A percentile compares a stretch with the other conserved stretches of the same genome.
These are phyloP conservation scores for Notarius quadriscutis DNA, from an alignment of 2,113 vertebrate species.

Conservation along the genomic window DNA sequence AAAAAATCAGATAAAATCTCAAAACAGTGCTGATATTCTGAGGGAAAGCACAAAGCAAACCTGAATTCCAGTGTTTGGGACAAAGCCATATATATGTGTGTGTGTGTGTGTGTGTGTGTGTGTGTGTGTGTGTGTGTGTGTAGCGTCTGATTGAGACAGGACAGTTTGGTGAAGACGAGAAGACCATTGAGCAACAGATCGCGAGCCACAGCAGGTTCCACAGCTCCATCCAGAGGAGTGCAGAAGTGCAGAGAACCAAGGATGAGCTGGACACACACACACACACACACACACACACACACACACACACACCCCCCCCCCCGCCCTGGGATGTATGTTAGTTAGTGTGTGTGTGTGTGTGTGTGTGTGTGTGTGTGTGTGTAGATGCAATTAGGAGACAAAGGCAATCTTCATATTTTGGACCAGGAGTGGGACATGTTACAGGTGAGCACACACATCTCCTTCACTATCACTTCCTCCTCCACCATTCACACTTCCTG, in stretches of 20 bases:
- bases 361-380: conserved; percentile 11
- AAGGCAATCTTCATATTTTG: conserved; percentile 76
- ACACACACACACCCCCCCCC: neutral
- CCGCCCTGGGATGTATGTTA: neutral
- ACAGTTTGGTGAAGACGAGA: conserved; percentile 84
- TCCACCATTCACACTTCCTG: neutral
- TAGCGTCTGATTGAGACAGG: conserved; percentile 86
- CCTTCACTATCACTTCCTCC: neutral
- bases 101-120: conserved; percentile 5
- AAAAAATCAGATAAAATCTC: neutral
- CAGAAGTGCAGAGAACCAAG: conserved; percentile 80
- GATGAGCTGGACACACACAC: conserved; percentile 76
- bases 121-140: conserved; percentile 11
- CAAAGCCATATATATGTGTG: conserved; percentile 5
- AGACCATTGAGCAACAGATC: conserved; percentile 85
- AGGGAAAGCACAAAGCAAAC: neutral
- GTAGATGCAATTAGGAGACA: conserved; percentile 70
- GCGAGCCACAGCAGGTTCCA: conserved; percentile 79
- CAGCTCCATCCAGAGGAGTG: conserved; percentile 83
- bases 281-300: conserved; percentile 9
- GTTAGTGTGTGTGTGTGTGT: conserved; percentile 11
- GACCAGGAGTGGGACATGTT: conserved; percentile 90
- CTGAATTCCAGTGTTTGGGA: neutral
- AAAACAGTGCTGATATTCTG: neutral
- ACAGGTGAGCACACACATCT: conserved; percentile 74